These are phyloP conservation scores for Pocota personata DNA, from an alignment of 2,888 invertebrate genomes.

Conservation along the genomic window DNA sequence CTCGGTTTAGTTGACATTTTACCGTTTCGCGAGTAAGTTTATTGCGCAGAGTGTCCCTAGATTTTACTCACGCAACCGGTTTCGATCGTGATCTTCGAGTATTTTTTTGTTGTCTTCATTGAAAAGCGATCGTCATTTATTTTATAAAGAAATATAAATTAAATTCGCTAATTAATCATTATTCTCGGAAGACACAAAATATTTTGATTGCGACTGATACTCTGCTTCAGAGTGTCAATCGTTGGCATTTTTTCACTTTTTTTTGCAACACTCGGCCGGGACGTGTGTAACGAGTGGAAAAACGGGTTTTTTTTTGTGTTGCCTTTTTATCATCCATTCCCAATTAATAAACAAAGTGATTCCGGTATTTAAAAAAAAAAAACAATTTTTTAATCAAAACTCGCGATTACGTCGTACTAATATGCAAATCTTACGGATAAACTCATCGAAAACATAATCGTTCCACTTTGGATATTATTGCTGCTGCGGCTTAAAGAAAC, in stretches of 20 bases:
- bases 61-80: conserved; percentile 58
- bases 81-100: conserved; percentile 47
- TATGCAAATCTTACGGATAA: conserved; percentile 55
- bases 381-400: conserved; percentile 5
- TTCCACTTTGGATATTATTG: conserved; percentile 34
- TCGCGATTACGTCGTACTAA: conserved; percentile 29
- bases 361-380: conserved; percentile 8
- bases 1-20: conserved; percentile 59
- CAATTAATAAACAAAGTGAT: conserved; percentile 34
- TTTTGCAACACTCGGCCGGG: conserved; percentile 16
- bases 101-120: conserved; percentile 15
- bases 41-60: background rate
- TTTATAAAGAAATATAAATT: conserved; percentile 32
- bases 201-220: background rate
- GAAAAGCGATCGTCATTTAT: conserved; percentile 30
- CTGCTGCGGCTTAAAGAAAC: conserved; percentile 17
- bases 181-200: background rate
- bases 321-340: conserved; percentile 9
- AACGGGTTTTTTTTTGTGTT: conserved; percentile 52
- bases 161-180: conserved; percentile 21
- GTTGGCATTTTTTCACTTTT: background rate
- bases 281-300: conserved; percentile 7
- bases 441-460: conserved; percentile 33
- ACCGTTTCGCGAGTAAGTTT: conserved; percentile 53
- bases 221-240: background rate